Percentiles rank a stretch among this genome's conserved stretches.
phyloP scores from a whole-genome alignment of 2,888 invertebrate genomes.

The Troglohyphantes excavatus region DNA sequence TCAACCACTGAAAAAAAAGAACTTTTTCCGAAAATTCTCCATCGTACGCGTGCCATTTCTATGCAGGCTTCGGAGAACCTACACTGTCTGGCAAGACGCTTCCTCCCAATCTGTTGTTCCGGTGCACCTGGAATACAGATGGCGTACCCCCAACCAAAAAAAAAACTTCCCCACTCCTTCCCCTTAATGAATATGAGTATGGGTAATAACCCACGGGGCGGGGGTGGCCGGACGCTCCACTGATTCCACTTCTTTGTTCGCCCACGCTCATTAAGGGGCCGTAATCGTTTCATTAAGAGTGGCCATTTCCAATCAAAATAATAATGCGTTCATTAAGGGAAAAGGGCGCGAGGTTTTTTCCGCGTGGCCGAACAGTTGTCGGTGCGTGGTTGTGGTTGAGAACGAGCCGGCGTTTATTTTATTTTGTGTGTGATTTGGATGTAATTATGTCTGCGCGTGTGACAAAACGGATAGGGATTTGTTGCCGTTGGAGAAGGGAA shows the following conservation, averaged over 20 bases:
- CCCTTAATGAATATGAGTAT: conserved; percentile 44
- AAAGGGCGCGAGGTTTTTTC: conserved; percentile 39
- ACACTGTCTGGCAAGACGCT: conserved; percentile 57
- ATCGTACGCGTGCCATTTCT: not conserved
- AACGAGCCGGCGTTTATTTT: not conserved
- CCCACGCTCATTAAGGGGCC: conserved; percentile 19
- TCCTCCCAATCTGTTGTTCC: conserved; percentile 72
- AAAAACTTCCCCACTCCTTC: conserved; percentile 8
- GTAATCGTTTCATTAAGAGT: not conserved
- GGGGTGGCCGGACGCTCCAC: conserved; percentile 55
- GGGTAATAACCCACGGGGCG: conserved; percentile 33
- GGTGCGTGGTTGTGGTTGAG: conserved; percentile 47
- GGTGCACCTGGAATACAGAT: conserved; percentile 70
- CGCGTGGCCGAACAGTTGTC: conserved; percentile 11
- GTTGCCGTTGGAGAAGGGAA: not conserved
- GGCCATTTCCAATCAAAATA: not conserved
- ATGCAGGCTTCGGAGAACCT: too few species aligned
- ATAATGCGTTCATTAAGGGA: conserved; percentile 9
- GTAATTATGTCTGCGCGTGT: conserved; percentile 13
- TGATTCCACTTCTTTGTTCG: conserved; percentile 34
- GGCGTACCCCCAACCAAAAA: conserved; percentile 1
- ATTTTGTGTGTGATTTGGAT: conserved; percentile 10
- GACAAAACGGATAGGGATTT: not conserved
- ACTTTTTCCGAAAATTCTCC: not conserved
- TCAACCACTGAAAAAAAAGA: too few species aligned